Evolutionary conservation across 2,888 invertebrate species (phyloP), one percentile per base, ranked within the genome.

Genomic region (Caenorhabditis drosophilae): DNA sequence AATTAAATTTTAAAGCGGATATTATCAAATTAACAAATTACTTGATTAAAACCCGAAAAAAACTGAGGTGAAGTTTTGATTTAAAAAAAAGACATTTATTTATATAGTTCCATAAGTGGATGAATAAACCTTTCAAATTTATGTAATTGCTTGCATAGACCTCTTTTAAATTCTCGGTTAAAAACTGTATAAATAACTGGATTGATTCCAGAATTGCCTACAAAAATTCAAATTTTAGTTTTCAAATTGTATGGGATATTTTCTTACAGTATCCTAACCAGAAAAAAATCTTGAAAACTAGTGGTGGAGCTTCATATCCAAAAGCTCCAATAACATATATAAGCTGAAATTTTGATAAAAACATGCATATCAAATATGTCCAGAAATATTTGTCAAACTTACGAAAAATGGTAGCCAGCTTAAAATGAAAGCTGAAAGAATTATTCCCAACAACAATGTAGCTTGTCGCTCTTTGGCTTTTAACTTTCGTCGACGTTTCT

Each of bases 371-470:
- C n/a, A n/a, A n/a, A n/a, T n/a, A n/a, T n/a, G n/a, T n/a, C n/a
- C n/a, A n/a, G n/a, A n/a, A n/a, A n/a, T n/a, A n/a, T n/a, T n/a
- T 9, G 18, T 25, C 12, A 40, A 66, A 64, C 79, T 76, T 50
- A 81, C 79, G 89, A 97, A 98, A 86, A 98, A 98, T 0, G 97
- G 97, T 83, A 97, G 87, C 97, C 97, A 96, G 84, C 95, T 95
- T 59, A 94, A 90, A 79, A 97, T 96, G 85, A 98, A 98, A 77
- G 95, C 93, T 67, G 94, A 95, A 92, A 98, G 94, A 75, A 98
- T 96, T 64, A 98, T 89, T 36, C 97, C 97, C 72, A 98, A 87
- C 73, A 98, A 95, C 23, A 98, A 87, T 0, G 96, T 97, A 2
- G 98, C 97, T 44, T 97, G 88, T 81, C 97, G 91, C 86, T 98